Conservation (phyloP, 1,140 invertebrate genomes). For the Lepidurus couesii region DNA sequence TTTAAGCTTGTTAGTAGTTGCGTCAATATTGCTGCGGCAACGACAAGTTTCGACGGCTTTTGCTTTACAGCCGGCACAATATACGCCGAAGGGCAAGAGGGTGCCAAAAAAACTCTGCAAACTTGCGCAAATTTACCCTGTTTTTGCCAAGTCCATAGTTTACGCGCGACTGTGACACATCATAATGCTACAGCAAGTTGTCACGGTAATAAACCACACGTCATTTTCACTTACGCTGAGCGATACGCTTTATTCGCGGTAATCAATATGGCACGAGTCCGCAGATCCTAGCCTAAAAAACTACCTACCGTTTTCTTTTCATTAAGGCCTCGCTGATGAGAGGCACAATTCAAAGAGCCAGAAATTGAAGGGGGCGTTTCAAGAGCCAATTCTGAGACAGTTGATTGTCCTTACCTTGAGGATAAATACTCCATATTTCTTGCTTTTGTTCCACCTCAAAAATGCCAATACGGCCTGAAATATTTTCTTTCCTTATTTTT, state of each 20-base stretch:
- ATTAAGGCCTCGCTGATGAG: too few relatives aligned
- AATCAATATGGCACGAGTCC: not conserved
- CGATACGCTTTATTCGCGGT: not conserved
- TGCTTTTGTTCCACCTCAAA: not conserved
- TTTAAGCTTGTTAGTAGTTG: constrained; percentile 19
- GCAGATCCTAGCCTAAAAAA: not conserved
- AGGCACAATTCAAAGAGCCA: too few relatives aligned
- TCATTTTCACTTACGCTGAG: not conserved
- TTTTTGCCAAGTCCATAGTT: too few relatives aligned
- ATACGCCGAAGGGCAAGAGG: not conserved
- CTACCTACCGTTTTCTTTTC: too few relatives aligned
- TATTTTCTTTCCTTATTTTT: not conserved
- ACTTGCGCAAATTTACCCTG: too few relatives aligned
- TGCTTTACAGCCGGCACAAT: not conserved
- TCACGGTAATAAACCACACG: not conserved
- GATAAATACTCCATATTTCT: not conserved
- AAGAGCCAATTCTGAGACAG: too few relatives aligned
- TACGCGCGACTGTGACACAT: not conserved
- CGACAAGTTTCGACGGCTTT: constrained; percentile 8
- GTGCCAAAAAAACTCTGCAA: too few relatives aligned
- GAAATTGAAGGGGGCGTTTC: too few relatives aligned
- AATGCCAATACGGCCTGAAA: not conserved
- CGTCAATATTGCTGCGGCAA: constrained; percentile 18
- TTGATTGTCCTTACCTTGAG: not conserved
- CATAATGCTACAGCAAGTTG: not conserved